Conservation (phyloP, 2,797 vertebrate species). For the Pangasius larnaudii region DNA sequence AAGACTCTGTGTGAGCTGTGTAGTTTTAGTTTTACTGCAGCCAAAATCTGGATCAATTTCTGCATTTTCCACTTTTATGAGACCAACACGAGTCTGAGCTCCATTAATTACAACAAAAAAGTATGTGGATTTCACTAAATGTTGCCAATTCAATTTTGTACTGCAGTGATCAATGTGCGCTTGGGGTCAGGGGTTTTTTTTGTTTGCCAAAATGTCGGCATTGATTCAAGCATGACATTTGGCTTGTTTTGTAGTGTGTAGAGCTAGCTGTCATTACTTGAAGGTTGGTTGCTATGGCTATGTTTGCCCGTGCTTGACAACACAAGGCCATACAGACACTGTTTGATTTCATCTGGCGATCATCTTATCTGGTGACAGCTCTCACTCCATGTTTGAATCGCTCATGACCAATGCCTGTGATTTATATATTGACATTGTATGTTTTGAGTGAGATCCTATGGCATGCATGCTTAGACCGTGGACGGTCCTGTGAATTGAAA, state of each 20-base stretch:
- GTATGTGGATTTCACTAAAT: background rate
- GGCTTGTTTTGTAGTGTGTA: background rate
- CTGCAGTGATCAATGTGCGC: background rate
- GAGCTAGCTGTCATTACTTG: background rate
- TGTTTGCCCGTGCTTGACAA: background rate
- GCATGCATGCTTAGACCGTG: background rate
- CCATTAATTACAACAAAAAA: background rate
- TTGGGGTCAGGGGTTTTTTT: background rate
- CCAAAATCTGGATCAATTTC: background rate
- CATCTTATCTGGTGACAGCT: background rate
- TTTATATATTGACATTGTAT: too few species aligned
- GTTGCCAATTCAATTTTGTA: background rate
- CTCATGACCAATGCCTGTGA: background rate
- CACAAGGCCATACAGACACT: background rate
- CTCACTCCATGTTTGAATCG: background rate
- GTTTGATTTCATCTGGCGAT: background rate
- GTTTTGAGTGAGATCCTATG: background rate
- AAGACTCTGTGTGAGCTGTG: too few species aligned
- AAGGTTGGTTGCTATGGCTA: background rate
- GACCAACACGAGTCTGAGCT: background rate
- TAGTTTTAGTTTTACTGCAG: background rate
- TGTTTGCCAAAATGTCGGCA: background rate
- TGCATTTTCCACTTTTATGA: background rate
- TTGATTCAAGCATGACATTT: constrained; percentile 2
- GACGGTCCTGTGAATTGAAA: background rate